Conservation (phyloP, 2,797 vertebrate species). For the Sylvilagus floridanus region DNA sequence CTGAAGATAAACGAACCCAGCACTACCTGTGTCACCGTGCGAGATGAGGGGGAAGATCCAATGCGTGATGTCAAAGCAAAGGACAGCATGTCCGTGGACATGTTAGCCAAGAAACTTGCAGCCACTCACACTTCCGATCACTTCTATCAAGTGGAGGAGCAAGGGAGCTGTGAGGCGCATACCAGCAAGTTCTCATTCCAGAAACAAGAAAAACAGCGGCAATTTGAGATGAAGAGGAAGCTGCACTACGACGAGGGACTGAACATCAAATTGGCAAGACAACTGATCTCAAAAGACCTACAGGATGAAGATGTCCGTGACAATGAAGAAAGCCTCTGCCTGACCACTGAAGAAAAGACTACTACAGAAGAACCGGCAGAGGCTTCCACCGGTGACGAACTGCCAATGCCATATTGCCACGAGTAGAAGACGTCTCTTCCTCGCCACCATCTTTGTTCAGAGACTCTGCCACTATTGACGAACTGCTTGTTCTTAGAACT, state of each 20-base stretch:
- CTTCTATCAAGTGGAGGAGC: conserved; percentile 80
- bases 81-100: conserved; percentile 87
- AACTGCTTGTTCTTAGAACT: conserved; percentile 78
- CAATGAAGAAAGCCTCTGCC: conserved; percentile 89
- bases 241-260: conserved; percentile 95
- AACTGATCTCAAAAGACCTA: conserved; percentile 94
- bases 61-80: conserved; percentile 91
- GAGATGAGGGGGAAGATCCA: conserved; percentile 89
- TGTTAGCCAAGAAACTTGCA: conserved; percentile 92
- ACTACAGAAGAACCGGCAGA: conserved; percentile 87
- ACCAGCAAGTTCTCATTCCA: conserved; percentile 86
- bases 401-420: conserved; percentile 68
- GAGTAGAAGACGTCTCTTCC: conserved; percentile 79
- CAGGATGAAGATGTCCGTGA: conserved; percentile 84
- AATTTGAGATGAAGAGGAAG: conserved; percentile 97
- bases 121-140: conserved; percentile 89
- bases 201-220: conserved; percentile 90
- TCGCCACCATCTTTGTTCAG: background rate
- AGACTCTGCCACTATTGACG: conserved; percentile 77
- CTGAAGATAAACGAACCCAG: conserved; percentile 96
- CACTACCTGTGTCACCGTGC: conserved; percentile 91
- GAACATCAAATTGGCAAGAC: conserved; percentile 95
- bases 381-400: conserved; percentile 56
- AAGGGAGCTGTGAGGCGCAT: conserved; percentile 91
- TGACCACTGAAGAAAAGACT: conserved; percentile 90